These are phyloP conservation scores for Diglossa cyanea DNA, from an alignment of 2,797 vertebrate genomes.

Conservation along the genomic window DNA sequence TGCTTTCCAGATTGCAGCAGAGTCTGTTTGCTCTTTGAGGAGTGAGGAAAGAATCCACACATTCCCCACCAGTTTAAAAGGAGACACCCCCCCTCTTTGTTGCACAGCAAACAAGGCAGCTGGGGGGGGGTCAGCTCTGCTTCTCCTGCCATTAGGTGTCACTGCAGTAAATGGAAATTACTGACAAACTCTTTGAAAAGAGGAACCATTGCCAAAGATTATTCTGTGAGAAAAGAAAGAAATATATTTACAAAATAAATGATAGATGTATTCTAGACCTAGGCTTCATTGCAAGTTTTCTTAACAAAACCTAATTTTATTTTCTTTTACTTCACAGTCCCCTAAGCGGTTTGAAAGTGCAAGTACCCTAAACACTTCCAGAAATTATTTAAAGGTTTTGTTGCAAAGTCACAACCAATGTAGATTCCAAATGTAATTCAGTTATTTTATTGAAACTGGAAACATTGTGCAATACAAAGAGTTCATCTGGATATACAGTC, in stretches of 20 bases:
- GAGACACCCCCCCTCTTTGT: conserved; percentile 32
- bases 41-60: conserved; percentile 43
- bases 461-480: background rate
- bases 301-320: background rate
- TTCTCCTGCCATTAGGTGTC: conserved; percentile 66
- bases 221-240: background rate
- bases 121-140: conserved; percentile 55
- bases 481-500: background rate
- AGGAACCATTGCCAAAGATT: conserved; percentile 5
- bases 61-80: conserved; percentile 40
- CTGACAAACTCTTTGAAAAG: conserved; percentile 49
- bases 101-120: conserved; percentile 43
- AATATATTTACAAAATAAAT: background rate
- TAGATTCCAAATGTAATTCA: background rate
- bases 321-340: background rate
- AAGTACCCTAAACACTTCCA: background rate
- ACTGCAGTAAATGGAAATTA: conserved; percentile 68
- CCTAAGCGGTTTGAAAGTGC: background rate
- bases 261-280: background rate
- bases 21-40: conserved; percentile 53
- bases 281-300: background rate
- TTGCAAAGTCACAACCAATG: background rate
- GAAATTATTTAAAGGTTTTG: background rate
- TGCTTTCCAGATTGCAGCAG: conserved; percentile 31
- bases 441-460: background rate